phyloP scores from a whole-genome alignment of 1,140 invertebrate genomes.

The Ceratina australensis region DNA sequence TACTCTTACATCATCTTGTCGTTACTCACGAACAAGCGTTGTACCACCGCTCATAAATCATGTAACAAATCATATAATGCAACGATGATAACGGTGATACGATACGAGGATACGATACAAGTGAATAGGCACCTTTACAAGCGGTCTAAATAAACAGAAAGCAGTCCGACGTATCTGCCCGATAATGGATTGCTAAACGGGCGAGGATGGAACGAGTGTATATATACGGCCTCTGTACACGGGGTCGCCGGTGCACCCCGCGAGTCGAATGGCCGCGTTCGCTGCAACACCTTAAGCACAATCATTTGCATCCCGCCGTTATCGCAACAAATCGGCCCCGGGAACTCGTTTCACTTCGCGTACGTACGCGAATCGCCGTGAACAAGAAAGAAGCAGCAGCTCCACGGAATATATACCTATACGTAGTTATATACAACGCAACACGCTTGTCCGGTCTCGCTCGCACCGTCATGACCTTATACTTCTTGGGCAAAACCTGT shows the following conservation, averaged over 20 bases:
- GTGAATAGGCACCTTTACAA: slow-evolving; percentile 17
- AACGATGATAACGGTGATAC: no score
- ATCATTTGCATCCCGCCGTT: slow-evolving; percentile 62
- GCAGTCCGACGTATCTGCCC: slow-evolving; percentile 3
- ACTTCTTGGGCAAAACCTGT: slow-evolving; percentile 74
- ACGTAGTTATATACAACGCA: no score
- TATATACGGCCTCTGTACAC: not conserved
- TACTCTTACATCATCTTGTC: no score
- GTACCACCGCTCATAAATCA: no score
- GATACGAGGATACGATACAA: no score
- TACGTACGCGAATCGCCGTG: not conserved
- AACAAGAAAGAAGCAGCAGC: not conserved
- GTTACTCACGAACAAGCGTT: no score
- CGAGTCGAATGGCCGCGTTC: slow-evolving; percentile 3
- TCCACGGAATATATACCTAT: no score
- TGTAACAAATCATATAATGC: no score
- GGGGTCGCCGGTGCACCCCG: slow-evolving; percentile 13
- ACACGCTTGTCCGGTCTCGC: slow-evolving; percentile 44
- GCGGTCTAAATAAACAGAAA: slow-evolving; percentile 35
- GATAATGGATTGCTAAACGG: slow-evolving; percentile 43
- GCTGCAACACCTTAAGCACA: slow-evolving; percentile 46
- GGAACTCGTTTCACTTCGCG: slow-evolving; percentile 59
- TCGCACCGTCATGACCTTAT: slow-evolving; percentile 72
- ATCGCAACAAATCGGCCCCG: slow-evolving; percentile 55
- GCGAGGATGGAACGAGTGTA: not conserved